phyloP scores from a whole-genome alignment of 2,113 vertebrate genomes.

The Pseudorasbora parva region DNA sequence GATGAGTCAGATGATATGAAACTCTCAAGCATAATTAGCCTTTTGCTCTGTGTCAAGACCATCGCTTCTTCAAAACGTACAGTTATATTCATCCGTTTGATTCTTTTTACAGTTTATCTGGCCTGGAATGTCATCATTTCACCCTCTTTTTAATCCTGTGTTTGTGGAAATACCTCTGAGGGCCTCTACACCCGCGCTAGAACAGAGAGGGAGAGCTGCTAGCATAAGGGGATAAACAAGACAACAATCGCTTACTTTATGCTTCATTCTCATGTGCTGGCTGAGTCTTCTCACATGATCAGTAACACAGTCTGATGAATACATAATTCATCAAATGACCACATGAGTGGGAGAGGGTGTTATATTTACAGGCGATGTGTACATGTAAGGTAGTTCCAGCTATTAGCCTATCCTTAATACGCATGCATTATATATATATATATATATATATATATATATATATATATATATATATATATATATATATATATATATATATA shows the following conservation, averaged over 20 bases:
- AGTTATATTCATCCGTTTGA: slow-evolving; percentile 47
- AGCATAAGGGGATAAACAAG: slow-evolving; percentile 58
- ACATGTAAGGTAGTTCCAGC: not conserved
- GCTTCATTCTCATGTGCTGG: slow-evolving; percentile 51
- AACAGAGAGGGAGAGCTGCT: slow-evolving; percentile 64
- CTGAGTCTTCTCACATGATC: slow-evolving; percentile 42
- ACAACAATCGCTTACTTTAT: slow-evolving; percentile 64
- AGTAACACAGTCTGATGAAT: slow-evolving; percentile 50
- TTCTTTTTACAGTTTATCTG: slow-evolving; percentile 68
- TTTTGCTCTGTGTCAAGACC: not conserved
- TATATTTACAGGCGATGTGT: not conserved
- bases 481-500: not conserved
- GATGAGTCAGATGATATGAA: slow-evolving; percentile 27
- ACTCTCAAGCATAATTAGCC: not conserved
- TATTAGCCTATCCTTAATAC: not conserved
- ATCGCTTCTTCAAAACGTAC: slow-evolving; percentile 19
- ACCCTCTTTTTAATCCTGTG: slow-evolving; percentile 63
- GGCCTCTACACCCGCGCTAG: slow-evolving; percentile 70
- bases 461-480: not conserved
- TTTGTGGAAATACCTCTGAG: slow-evolving; percentile 70
- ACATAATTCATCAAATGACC: slow-evolving; percentile 55
- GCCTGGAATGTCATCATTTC: slow-evolving; percentile 65
- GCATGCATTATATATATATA: not conserved
- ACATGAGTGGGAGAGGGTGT: slow-evolving; percentile 57
- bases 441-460: no score